A percentile compares a stretch with the other conserved stretches of the same genome.
phyloP scores from a whole-genome alignment of 1,140 invertebrate genomes.

The Stegodyphus dumicola region DNA sequence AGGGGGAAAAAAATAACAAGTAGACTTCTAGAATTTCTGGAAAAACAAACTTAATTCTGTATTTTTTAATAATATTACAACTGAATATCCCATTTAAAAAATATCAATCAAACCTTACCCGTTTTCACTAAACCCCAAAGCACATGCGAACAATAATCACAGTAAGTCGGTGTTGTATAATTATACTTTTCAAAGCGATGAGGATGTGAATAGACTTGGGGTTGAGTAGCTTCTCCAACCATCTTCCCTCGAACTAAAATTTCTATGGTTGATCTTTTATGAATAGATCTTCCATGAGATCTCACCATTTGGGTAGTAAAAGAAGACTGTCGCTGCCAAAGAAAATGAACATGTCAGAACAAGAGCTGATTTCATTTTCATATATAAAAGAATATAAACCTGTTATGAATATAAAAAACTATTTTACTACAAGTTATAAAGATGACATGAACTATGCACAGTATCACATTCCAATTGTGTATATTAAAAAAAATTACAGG shows the following conservation, averaged over 20 bases:
- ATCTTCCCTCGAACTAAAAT: slow-evolving; percentile 88
- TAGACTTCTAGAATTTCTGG: too few species aligned
- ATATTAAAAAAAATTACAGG: too few species aligned
- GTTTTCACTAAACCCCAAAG: slow-evolving; percentile 93
- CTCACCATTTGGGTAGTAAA: slow-evolving; percentile 89
- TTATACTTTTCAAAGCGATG: slow-evolving; percentile 90
- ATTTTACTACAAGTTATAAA: too few species aligned
- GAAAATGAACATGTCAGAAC: background rate
- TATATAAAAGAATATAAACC: too few species aligned
- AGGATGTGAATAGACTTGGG: slow-evolving; percentile 71
- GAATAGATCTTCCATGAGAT: slow-evolving; percentile 84
- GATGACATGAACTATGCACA: too few species aligned
- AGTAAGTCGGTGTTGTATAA: slow-evolving; percentile 90
- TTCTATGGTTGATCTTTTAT: slow-evolving; percentile 91
- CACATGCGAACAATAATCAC: slow-evolving; percentile 88
- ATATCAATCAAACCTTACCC: slow-evolving; percentile 63
- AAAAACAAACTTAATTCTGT: too few species aligned
- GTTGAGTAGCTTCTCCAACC: slow-evolving; percentile 72
- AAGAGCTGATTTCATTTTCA: background rate
- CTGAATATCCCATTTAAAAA: background rate
- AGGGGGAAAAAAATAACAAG: too few species aligned
- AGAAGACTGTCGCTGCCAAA: slow-evolving; percentile 79
- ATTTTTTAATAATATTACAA: too few species aligned
- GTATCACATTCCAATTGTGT: too few species aligned
- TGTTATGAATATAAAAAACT: too few species aligned